These are phyloP conservation scores for Macquaria ambigua DNA, from an alignment of 2,113 vertebrate species.

Conservation along the genomic window DNA sequence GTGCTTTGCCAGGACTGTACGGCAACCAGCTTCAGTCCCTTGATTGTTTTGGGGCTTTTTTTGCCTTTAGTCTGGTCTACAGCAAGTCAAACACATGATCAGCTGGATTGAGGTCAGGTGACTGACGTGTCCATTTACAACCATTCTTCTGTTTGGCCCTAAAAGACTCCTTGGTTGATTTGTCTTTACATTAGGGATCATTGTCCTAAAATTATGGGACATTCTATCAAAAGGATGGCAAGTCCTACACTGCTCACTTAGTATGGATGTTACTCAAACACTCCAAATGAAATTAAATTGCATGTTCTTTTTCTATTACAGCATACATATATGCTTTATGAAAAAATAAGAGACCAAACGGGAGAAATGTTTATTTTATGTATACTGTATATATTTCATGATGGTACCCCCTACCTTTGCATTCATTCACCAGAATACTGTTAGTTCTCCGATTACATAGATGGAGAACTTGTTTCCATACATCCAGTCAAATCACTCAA, in stretches of 20 bases:
- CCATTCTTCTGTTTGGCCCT: not conserved
- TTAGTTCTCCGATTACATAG: not conserved
- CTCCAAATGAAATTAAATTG: not conserved
- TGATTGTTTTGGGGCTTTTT: slow-evolving; percentile 8
- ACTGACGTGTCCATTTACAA: not conserved
- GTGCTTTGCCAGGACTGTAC: not conserved
- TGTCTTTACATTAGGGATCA: not conserved
- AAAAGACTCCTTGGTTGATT: not conserved
- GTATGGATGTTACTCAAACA: not conserved
- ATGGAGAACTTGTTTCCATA: not conserved
- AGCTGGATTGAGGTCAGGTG: not conserved
- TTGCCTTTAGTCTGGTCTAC: slow-evolving; percentile 2
- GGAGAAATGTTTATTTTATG: no score
- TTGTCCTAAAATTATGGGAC: not conserved
- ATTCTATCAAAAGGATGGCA: not conserved
- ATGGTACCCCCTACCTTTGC: no score
- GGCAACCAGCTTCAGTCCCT: not conserved
- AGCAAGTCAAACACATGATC: not conserved
- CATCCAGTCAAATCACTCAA: not conserved
- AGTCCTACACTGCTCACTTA: not conserved
- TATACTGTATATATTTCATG: no score
- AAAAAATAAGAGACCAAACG: not conserved
- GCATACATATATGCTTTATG: not conserved
- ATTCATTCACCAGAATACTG: no score
- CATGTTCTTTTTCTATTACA: not conserved